phyloP scores from a whole-genome alignment of 2,797 vertebrate genomes.

The Tarsius wallacei region DNA sequence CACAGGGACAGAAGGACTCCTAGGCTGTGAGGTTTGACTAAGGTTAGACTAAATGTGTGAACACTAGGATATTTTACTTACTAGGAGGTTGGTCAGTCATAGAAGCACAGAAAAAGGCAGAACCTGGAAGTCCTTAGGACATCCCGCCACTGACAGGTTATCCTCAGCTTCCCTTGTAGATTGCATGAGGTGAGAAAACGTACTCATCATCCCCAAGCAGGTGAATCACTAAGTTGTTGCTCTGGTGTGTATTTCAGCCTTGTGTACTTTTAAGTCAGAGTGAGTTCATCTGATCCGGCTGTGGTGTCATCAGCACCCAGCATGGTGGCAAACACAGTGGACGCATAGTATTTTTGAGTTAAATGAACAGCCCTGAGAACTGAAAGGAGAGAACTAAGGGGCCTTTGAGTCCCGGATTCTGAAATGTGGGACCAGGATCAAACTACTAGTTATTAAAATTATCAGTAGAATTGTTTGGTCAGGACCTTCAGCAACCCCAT shows the following conservation, averaged over 20 bases:
- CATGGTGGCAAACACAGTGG: not conserved
- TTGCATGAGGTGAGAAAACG: not conserved
- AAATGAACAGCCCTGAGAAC: not conserved
- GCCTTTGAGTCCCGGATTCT: not conserved
- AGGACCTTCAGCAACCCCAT: not conserved
- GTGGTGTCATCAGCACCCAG: not conserved
- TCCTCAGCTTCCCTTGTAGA: not conserved
- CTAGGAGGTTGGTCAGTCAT: not conserved
- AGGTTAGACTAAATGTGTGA: not conserved
- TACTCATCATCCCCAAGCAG: not conserved
- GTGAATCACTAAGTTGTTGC: not conserved
- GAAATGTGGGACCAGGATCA: not conserved
- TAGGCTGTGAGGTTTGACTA: not conserved
- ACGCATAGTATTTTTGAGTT: not conserved
- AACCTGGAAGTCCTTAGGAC: not conserved
- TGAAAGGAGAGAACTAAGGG: not conserved
- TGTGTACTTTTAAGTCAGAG: not conserved
- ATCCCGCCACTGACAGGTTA: not conserved
- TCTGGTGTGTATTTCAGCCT: not conserved
- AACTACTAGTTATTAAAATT: not conserved
- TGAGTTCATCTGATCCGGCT: not conserved
- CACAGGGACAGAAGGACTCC: not conserved
- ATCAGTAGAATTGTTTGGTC: not conserved
- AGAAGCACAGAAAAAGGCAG: not conserved
- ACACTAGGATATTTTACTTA: constrained; percentile 39